phyloP scores from a whole-genome alignment of 2,888 invertebrate species.

The Laspeyria flexula region DNA sequence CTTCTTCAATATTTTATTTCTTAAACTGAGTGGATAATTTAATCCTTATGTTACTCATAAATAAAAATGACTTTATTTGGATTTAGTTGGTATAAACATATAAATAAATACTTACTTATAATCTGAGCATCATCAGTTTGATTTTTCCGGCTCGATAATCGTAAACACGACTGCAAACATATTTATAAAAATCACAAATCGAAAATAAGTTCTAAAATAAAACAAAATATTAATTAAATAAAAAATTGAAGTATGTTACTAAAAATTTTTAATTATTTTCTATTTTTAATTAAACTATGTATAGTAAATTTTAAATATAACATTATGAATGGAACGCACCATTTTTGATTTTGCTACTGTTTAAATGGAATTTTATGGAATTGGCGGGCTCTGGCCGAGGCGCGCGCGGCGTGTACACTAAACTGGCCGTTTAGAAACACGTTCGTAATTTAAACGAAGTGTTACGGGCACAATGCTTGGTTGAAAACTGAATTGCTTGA shows the following conservation, averaged over 20 bases:
- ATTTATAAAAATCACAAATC: conserved; percentile 13
- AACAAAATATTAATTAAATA: conserved; percentile 9
- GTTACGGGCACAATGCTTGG: conserved; percentile 36
- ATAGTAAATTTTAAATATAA: conserved; percentile 7
- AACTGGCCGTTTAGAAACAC: conserved; percentile 63
- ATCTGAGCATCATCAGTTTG: conserved; percentile 82
- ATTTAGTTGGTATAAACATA: no score
- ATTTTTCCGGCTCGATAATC: conserved; percentile 61
- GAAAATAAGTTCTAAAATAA: conserved; percentile 12
- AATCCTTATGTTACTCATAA: no score
- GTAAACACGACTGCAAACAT: conserved; percentile 28
- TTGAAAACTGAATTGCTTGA: conserved; percentile 31
- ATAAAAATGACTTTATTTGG: no score
- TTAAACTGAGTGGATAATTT: no score
- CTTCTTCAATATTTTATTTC: no score
- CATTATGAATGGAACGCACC: conserved; percentile 63
- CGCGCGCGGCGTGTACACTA: conserved; percentile 63
- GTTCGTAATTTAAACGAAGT: conserved; percentile 67
- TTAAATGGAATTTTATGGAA: conserved; percentile 29
- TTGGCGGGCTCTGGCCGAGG: conserved; percentile 51
- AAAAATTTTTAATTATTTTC: not conserved
- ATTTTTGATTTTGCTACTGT: conserved; percentile 57
- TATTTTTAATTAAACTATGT: not conserved
- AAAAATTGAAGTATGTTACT: not conserved
- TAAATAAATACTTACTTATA: conserved; percentile 70